Evolutionary conservation across 2,888 invertebrate genomes (phyloP).

Genomic region (Hanleya hanleyi): DNA sequence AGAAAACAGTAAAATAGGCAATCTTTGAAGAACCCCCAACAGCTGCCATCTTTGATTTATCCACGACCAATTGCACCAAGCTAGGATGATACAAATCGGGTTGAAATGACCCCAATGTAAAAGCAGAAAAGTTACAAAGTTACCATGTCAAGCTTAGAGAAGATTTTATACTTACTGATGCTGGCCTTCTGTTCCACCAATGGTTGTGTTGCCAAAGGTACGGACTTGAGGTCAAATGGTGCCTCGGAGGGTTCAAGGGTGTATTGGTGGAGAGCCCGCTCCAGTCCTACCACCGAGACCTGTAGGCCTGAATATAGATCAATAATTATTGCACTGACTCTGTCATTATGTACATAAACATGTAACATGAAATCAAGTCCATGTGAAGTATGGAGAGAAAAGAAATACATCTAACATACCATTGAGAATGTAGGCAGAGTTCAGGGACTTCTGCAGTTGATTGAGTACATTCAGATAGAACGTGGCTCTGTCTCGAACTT

Average conservation of each 20-base stretch:
- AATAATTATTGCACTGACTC: too few species aligned
- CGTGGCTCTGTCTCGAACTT: conserved; percentile 97
- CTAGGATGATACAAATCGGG: too few species aligned
- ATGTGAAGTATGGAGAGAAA: too few species aligned
- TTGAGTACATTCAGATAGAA: conserved; percentile 91
- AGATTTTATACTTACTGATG: conserved; percentile 30
- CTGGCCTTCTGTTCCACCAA: conserved; percentile 61
- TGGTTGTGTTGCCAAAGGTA: conserved; percentile 82
- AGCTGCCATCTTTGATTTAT: too few species aligned
- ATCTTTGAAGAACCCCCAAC: too few species aligned
- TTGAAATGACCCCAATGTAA: too few species aligned
- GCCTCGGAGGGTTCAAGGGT: conserved; percentile 81
- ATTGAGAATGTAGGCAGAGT: conserved; percentile 73
- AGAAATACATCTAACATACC: conserved; percentile 62
- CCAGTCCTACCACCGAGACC: conserved; percentile 90
- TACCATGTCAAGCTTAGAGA: neutral
- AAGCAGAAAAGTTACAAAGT: neutral
- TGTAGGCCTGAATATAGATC: conserved; percentile 67
- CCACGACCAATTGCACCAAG: too few species aligned
- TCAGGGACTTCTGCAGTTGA: conserved; percentile 70
- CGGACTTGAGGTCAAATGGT: conserved; percentile 88
- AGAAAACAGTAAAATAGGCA: too few species aligned
- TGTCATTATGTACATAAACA: too few species aligned
- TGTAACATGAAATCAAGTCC: too few species aligned
- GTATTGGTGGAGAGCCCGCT: conserved; percentile 89